Evolutionary conservation across 2,888 invertebrate species (phyloP), one percentile per base, ranked within the genome.

Genomic region (Acleris literana): DNA sequence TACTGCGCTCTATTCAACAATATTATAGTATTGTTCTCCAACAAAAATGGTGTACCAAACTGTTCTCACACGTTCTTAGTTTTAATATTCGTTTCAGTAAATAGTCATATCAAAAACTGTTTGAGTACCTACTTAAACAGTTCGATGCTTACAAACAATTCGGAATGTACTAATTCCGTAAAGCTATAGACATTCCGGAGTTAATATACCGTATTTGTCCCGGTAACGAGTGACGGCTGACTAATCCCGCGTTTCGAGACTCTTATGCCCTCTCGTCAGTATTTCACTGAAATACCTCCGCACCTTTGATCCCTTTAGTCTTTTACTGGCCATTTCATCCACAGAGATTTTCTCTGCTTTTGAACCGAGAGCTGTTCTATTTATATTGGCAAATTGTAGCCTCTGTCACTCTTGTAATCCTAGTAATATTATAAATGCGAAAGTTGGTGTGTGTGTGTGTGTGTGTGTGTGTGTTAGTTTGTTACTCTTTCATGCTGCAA

Each of bases 271-370:
- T 51, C 44, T 58, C 58, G 53, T 49, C 60, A 56, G 48, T 61
- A 62, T 62, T 61, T 63, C 54, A 68, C 62, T 53, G 56, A 59
- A 71, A 68, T 65, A 53, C 67, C 64, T 44, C 20, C 61, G 39
- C 64, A 62, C 60, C 56, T 69, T 69, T 63, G 64, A 63, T 65
- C 67, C 68, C 63, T 54, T 66, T 48, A 55, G 62, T 64, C 18
- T 53, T 59, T 64, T 13, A 11, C 39, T 39, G 39, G 11, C 39
- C 13, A 33, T 9, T 33, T 9, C 33, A 33, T 33, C 33, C 9
- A 9, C 9, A 33, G 9, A 33, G 2, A 3, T 13, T 39, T 11
- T 13, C 4, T 39, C 3, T 13, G 39, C 1, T 13, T 39, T 39
- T 39, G 4, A 39, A 4, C 3, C 39, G 13, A 39, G 13, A 39